Base-by-base conservation (phyloP, 2,797 vertebrate species). In the Parauchenoglanis ngamensis region DNA sequence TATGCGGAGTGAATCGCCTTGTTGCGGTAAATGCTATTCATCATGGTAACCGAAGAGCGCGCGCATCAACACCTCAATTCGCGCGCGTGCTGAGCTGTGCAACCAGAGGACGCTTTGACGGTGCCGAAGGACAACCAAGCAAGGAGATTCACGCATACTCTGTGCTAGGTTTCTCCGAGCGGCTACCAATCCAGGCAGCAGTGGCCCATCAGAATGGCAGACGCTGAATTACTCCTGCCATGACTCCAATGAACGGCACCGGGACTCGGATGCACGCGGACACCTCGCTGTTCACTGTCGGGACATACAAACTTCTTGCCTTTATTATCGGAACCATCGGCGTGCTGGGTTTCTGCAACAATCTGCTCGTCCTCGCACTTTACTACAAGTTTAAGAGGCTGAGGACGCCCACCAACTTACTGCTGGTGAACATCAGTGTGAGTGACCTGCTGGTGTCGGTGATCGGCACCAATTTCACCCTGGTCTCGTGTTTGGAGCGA, bases 391-490 rank as follows among this genome's bases (percentile, higher is more conserved):
- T 97, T 94, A 96, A 94, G 93, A 92, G 96, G 23, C 96, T 98
- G 17, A 95, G 96, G 89, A 96, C 96, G 1, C 98, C 98, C 68
- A 97, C 96, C 0, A 96, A 96, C 88, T 90, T 97, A 87, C 83
- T 98, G 44, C 94, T 98, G 88, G 93, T 97, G 88, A 98, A 97
- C 90, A 97, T 98, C 91, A 97, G 97, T 91, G 90, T 98, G 83
- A 97, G 97, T 59, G 96, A 98, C 89, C 91, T 98, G 68, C 96
- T 99, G 83, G 96, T 96, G 72, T 97, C 97, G 10, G 56, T 97
- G 86, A 94, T 95, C 88, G 97, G 97, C 2, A 93, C 96, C 5
- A 95, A 96, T 92, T 96, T 98, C 83, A 97, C 97, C 44, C 97
- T 98, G 84, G 94, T 94, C 68, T 96, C 98, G 90, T 98, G 97